Evolutionary conservation across 2,888 invertebrate species (phyloP), one percentile per base, ranked within the genome.

Genomic region (Alloscopus bannaensis): DNA sequence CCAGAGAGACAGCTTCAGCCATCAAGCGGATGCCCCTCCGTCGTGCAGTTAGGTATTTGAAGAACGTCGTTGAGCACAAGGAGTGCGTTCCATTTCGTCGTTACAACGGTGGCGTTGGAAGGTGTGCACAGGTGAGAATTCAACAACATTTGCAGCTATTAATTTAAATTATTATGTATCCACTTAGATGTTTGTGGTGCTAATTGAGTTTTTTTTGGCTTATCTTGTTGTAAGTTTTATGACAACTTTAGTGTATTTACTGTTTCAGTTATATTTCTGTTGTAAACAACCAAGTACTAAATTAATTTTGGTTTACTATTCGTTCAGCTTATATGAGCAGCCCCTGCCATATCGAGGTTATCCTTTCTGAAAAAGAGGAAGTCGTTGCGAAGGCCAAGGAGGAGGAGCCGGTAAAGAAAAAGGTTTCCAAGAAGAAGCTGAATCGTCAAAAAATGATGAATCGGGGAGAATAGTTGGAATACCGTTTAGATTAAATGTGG

Each of bases 261-360:
- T n/a, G n/a, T n/a, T n/a, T n/a, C n/a, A n/a, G n/a, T n/a, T n/a
- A n/a, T n/a, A n/a, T n/a, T n/a, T n/a, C n/a, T n/a, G n/a, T n/a
- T n/a, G n/a, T n/a, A n/a, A n/a, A n/a, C n/a, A n/a, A n/a, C n/a
- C n/a, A n/a, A n/a, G n/a, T n/a, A n/a, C n/a, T n/a, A n/a, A n/a
- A n/a, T n/a, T 6, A 47, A 47, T n/a, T 47, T 28, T 52, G 20
- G 24, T 65, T 28, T n/a, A n/a, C n/a, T n/a, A n/a, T n/a, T n/a
- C n/a, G n/a, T n/a, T 6, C 36, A 93, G 92, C 98, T 11, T 99
- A 97, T 91, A 98, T 99, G 98, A 97, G 97, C 84, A 97, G 96
- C 18, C 99, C 99, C 31, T 99, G 98, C 90, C 99, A 99, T 91
- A 96, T 99, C 88, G 98, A 99, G 90, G 94, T 99, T 80, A 96